phyloP scores from a whole-genome alignment of 2,113 vertebrate genomes.

The Lampris incognitus region DNA sequence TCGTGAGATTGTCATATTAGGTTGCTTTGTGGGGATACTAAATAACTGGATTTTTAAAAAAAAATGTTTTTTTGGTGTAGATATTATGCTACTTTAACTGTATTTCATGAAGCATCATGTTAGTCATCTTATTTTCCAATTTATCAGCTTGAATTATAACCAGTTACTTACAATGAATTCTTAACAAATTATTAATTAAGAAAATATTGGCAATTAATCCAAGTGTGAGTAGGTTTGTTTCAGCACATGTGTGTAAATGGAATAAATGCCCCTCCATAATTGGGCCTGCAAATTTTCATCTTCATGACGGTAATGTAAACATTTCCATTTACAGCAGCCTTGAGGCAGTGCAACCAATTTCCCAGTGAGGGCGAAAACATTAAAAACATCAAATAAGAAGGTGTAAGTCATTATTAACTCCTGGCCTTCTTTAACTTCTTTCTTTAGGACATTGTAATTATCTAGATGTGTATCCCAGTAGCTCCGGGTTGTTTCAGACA shows the following conservation, averaged over 20 bases:
- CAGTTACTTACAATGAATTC: no score
- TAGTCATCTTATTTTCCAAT: slow-evolving; percentile 35
- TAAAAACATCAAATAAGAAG: slow-evolving; percentile 75
- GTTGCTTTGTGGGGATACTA: not conserved
- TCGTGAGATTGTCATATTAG: not conserved
- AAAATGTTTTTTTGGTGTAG: not conserved
- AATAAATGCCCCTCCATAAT: slow-evolving; percentile 53
- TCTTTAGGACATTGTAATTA: slow-evolving; percentile 72
- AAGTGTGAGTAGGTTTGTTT: slow-evolving; percentile 39
- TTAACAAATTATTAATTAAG: slow-evolving; percentile 21
- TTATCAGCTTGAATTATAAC: no score
- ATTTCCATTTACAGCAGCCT: slow-evolving; percentile 74
- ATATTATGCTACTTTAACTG: slow-evolving; percentile 24
- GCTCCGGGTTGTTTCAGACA: slow-evolving; percentile 74
- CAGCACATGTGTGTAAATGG: slow-evolving; percentile 46
- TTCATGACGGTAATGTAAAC: slow-evolving; percentile 55
- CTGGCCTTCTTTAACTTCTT: slow-evolving; percentile 79
- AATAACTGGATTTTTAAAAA: slow-evolving; percentile 17
- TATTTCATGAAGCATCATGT: slow-evolving; percentile 21
- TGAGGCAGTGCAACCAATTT: slow-evolving; percentile 73
- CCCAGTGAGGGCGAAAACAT: slow-evolving; percentile 60
- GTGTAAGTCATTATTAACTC: slow-evolving; percentile 79
- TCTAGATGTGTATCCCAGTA: slow-evolving; percentile 64
- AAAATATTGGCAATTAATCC: slow-evolving; percentile 46
- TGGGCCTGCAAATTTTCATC: slow-evolving; percentile 47